A percentile compares a stretch with the other conserved stretches of the same genome.
These are phyloP conservation scores for Sarcophilus harrisii DNA, from an alignment of 2,797 vertebrate species.

Conservation along the genomic window DNA sequence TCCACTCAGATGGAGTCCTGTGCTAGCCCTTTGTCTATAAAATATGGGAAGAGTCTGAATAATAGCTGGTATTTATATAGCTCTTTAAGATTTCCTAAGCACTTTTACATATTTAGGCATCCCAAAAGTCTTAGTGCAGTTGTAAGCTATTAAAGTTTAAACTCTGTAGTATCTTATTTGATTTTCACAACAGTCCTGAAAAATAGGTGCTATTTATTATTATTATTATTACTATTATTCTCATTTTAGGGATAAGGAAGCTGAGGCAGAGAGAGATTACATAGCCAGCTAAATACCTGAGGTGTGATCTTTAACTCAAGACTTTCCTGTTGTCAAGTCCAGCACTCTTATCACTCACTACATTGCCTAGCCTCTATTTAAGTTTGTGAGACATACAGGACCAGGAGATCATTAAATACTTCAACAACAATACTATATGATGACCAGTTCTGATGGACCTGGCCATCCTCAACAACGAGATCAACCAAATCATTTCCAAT, in stretches of 20 bases:
- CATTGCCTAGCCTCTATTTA: neutral
- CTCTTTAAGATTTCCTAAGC: neutral
- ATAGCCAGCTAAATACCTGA: neutral
- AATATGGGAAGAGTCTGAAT: neutral
- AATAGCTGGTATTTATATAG: neutral
- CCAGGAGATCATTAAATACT: no score
- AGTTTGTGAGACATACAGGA: neutral
- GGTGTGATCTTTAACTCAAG: neutral
- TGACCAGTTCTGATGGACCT: no score
- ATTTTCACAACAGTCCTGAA: neutral
- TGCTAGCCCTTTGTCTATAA: neutral
- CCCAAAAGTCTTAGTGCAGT: neutral
- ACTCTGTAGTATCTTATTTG: neutral
- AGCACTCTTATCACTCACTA: neutral
- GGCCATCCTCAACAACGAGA: no score
- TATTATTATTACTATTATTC: neutral
- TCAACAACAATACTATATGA: no score
- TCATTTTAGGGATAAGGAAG: neutral
- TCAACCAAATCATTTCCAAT: no score
- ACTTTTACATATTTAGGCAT: neutral
- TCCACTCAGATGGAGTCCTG: neutral
- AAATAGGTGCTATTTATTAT: neutral
- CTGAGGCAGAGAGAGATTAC: neutral
- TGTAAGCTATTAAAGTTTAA: neutral
- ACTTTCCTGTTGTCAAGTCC: neutral